Conservation (phyloP, 64 coral and sea anemone species). For the Pocillopora damicornis region DNA sequence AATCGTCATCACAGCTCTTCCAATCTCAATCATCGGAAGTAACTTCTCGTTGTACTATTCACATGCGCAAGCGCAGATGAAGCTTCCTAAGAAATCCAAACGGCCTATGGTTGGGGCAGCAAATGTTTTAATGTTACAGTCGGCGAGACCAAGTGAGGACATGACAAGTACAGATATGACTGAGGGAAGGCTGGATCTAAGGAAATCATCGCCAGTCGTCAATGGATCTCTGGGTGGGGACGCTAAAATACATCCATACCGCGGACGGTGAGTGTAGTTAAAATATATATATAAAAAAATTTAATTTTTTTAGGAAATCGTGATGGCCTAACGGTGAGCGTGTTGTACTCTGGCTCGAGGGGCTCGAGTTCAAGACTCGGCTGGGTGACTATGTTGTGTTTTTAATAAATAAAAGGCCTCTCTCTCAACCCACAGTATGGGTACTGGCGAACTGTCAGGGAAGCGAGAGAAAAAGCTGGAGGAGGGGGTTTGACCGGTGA, state of each 20-base stretch:
- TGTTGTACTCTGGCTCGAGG: too few species aligned
- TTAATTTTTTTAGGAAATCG: too few species aligned
- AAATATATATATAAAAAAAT: too few species aligned
- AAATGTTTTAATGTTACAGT: slow-evolving; percentile 66
- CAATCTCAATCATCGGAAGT: slow-evolving; percentile 95
- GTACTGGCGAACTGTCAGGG: too few species aligned
- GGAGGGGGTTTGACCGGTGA: too few species aligned
- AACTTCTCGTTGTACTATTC: slow-evolving; percentile 98
- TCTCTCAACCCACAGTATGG: too few species aligned
- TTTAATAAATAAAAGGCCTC: too few species aligned
- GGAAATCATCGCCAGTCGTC: not conserved
- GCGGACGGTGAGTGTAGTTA: slow-evolving; percentile 7
- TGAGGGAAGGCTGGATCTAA: not conserved
- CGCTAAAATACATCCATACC: slow-evolving; percentile 20
- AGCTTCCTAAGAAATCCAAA: slow-evolving; percentile 89
- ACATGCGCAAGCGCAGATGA: slow-evolving; percentile 94
- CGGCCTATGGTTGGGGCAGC: slow-evolving; percentile 68
- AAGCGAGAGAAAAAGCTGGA: too few species aligned
- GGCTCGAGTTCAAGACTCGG: too few species aligned
- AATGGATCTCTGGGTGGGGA: slow-evolving; percentile 26
- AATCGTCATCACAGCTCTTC: slow-evolving; percentile 89
- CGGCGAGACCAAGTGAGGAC: slow-evolving; percentile 67
- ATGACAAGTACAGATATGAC: slow-evolving; percentile 38
- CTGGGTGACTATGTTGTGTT: too few species aligned
- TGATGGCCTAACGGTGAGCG: too few species aligned